Percentiles rank a stretch among this genome's conserved stretches.
These are phyloP conservation scores for Phataginus tricuspis DNA, from an alignment of 2,797 vertebrate genomes.

Conservation along the genomic window DNA sequence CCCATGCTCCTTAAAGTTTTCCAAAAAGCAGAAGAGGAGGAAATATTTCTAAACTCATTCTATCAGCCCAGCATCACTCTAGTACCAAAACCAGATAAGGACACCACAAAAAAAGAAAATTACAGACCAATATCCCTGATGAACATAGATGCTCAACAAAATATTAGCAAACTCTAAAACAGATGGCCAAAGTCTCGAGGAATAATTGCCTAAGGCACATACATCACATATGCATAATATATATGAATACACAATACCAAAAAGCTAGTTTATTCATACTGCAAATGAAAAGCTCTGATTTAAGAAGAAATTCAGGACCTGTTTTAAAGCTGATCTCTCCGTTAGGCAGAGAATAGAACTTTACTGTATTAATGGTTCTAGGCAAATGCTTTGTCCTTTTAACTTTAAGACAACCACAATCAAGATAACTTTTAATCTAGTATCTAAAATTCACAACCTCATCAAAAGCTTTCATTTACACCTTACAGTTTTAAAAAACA, in stretches of 20 bases:
- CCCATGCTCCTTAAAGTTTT: too few relatives aligned
- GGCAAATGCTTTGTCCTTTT: background rate
- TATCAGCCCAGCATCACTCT: too few relatives aligned
- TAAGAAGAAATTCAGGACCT: conserved; percentile 17
- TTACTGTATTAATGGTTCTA: background rate
- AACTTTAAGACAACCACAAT: conserved; percentile 21
- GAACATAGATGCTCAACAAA: too few relatives aligned
- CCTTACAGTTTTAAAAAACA: background rate
- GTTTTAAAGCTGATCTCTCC: conserved; percentile 7
- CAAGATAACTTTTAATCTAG: conserved; percentile 25
- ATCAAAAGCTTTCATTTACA: conserved; percentile 26
- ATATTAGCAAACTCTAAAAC: conserved; percentile 16
- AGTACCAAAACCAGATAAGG: too few relatives aligned
- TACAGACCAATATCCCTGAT: too few relatives aligned
- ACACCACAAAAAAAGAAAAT: too few relatives aligned
- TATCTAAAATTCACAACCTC: conserved; percentile 41
- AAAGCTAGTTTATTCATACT: background rate
- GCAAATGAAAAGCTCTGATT: background rate
- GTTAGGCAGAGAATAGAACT: background rate
- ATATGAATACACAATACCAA: background rate
- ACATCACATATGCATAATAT: background rate
- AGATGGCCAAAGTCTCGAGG: background rate
- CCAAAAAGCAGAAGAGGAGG: too few relatives aligned
- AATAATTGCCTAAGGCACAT: background rate
- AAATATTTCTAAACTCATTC: too few relatives aligned